Evolutionary conservation across 2,888 invertebrate genomes (phyloP).

Genomic region (Cetonia aurata): DNA sequence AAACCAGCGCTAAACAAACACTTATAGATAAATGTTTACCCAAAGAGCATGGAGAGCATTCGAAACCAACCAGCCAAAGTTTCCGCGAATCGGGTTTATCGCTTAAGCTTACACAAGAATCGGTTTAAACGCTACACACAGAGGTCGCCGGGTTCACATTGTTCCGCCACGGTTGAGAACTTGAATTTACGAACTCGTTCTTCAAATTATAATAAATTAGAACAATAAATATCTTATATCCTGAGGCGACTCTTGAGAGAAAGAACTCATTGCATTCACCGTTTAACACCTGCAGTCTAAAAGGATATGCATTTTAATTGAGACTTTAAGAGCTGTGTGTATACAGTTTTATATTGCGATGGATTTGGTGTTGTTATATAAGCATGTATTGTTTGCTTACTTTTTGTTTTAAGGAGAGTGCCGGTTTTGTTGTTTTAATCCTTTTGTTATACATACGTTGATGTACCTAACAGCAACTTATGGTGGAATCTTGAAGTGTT

Average conservation of each 20-base stretch:
- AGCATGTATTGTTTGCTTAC: no score
- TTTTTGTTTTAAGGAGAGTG: no score
- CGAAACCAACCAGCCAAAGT: background rate
- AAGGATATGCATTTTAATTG: conserved; percentile 38
- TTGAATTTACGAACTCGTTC: conserved; percentile 17
- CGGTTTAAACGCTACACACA: conserved; percentile 29
- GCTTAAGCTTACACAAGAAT: conserved; percentile 38
- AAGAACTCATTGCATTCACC: conserved; percentile 34
- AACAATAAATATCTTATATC: conserved; percentile 24
- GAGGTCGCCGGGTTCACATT: conserved; percentile 7
- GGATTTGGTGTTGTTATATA: no score
- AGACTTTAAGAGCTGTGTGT: conserved; percentile 7
- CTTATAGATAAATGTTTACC: no score
- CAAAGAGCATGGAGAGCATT: background rate
- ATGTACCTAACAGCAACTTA: no score
- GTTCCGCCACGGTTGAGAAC: conserved; percentile 6
- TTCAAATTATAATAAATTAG: conserved; percentile 40
- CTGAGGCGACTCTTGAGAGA: background rate
- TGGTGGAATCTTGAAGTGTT: no score
- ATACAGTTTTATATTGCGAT: background rate
- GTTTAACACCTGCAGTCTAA: conserved; percentile 38
- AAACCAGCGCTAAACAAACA: no score
- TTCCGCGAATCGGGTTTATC: conserved; percentile 35
- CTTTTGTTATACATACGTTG: no score
- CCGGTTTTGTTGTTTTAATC: no score